These are phyloP conservation scores for Mythimna loreyi DNA, from an alignment of 2,888 invertebrate genomes.

Conservation along the genomic window DNA sequence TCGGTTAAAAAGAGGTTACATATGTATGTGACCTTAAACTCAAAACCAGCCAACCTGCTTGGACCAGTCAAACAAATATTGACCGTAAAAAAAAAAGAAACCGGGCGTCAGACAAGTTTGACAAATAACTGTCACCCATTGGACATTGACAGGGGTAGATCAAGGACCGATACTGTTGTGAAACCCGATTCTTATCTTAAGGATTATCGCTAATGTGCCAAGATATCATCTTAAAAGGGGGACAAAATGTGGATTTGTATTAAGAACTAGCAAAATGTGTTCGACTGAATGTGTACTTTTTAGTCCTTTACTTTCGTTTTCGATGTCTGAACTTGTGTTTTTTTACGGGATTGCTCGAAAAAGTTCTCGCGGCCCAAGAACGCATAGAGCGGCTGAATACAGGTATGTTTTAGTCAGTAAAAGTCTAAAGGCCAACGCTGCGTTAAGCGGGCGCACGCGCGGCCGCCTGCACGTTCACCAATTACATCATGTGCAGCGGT, in stretches of 20 bases:
- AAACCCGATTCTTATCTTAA: constrained; percentile 73
- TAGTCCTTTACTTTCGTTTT: neutral
- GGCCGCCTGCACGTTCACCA: no score
- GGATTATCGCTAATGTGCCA: constrained; percentile 82
- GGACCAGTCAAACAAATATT: neutral
- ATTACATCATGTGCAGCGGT: no score
- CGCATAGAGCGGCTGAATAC: no score
- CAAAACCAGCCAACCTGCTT: constrained; percentile 10
- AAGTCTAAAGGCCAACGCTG: no score
- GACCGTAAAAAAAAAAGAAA: constrained; percentile 16
- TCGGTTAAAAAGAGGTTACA: neutral
- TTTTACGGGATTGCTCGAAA: no score
- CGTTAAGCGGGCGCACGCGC: no score
- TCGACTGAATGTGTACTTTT: neutral
- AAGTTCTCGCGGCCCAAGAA: no score
- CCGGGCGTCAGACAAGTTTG: constrained; percentile 58
- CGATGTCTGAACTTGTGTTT: no score
- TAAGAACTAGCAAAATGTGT: constrained; percentile 4
- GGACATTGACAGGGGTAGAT: constrained; percentile 76
- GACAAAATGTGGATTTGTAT: constrained; percentile 35
- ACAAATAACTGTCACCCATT: constrained; percentile 79
- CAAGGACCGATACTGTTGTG: constrained; percentile 71
- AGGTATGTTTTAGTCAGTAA: no score
- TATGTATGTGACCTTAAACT: neutral
- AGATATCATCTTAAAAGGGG: constrained; percentile 77